A percentile compares a stretch with the other conserved stretches of the same genome.
Conservation (phyloP, 2,888 invertebrate species). For the Agrotis clavis region DNA sequence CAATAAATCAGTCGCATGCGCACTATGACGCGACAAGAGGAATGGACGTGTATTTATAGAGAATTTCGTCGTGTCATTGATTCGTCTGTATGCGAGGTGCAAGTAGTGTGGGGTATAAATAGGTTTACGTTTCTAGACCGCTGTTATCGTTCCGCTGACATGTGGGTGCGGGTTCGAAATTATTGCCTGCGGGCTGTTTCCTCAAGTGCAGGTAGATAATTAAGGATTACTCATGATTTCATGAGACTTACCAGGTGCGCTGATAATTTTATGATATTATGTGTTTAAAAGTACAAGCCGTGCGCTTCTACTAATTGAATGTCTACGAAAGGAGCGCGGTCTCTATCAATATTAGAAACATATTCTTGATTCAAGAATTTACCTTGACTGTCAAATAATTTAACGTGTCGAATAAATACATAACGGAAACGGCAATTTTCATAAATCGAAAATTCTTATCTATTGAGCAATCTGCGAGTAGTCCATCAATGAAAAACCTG, state of each 20-base stretch:
- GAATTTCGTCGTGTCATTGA: constrained; percentile 51
- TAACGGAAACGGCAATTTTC: too few species aligned
- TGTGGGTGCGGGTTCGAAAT: constrained; percentile 5
- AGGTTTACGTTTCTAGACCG: constrained; percentile 9
- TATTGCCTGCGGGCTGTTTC: constrained; percentile 19
- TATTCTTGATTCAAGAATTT: too few species aligned
- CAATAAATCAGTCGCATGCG: constrained; percentile 59
- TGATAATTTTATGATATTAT: neutral
- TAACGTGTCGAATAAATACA: too few species aligned
- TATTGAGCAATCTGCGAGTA: too few species aligned
- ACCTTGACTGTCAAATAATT: too few species aligned
- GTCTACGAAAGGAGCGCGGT: too few species aligned
- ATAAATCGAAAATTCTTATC: too few species aligned
- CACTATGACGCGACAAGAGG: constrained; percentile 53
- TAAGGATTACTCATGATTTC: constrained; percentile 13
- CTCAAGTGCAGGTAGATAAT: constrained; percentile 12
- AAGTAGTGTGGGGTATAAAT: constrained; percentile 13
- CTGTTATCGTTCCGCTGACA: constrained; percentile 17
- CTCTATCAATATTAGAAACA: too few species aligned
- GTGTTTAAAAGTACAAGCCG: too few species aligned
- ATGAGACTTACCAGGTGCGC: neutral
- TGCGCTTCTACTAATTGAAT: too few species aligned
- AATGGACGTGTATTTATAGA: constrained; percentile 59
- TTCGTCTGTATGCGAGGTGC: constrained; percentile 22
- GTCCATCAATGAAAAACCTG: too few species aligned